A percentile compares a stretch with the other conserved stretches of the same genome.
phyloP scores from a whole-genome alignment of 2,888 invertebrate genomes.

The Marasmarcha lunaedactyla region DNA sequence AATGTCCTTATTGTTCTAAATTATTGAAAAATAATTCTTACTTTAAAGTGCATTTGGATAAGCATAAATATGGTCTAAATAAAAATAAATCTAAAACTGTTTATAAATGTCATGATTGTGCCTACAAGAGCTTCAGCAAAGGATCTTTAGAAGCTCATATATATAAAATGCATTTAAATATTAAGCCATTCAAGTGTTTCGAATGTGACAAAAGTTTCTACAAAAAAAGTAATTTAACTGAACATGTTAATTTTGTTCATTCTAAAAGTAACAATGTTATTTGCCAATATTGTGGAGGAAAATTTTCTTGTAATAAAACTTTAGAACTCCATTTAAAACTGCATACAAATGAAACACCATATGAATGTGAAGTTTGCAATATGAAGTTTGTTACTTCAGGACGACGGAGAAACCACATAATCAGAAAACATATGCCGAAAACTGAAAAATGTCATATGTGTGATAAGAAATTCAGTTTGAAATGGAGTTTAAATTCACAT shows the following conservation, averaged over 20 bases:
- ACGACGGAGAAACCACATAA: constrained; percentile 35
- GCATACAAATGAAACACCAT: constrained; percentile 34
- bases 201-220: constrained; percentile 37
- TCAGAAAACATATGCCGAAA: constrained; percentile 34
- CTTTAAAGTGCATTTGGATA: constrained; percentile 25
- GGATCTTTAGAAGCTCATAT: constrained; percentile 33
- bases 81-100: not conserved
- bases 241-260: constrained; percentile 19
- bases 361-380: constrained; percentile 31
- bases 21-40: constrained; percentile 27
- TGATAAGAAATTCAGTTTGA: constrained; percentile 36
- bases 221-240: constrained; percentile 33
- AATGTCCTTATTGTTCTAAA: constrained; percentile 32
- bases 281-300: no score
- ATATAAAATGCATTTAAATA: constrained; percentile 32
- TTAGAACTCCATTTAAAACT: constrained; percentile 33
- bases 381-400: constrained; percentile 35
- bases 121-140: constrained; percentile 29
- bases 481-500: constrained; percentile 38
- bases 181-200: constrained; percentile 29
- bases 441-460: constrained; percentile 31
- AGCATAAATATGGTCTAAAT: constrained; percentile 14
- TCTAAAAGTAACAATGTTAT: no score
- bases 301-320: constrained; percentile 17
- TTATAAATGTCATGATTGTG: constrained; percentile 27